phyloP scores from a whole-genome alignment of 2,888 invertebrate genomes.

The Pandemis cinnamomeana region DNA sequence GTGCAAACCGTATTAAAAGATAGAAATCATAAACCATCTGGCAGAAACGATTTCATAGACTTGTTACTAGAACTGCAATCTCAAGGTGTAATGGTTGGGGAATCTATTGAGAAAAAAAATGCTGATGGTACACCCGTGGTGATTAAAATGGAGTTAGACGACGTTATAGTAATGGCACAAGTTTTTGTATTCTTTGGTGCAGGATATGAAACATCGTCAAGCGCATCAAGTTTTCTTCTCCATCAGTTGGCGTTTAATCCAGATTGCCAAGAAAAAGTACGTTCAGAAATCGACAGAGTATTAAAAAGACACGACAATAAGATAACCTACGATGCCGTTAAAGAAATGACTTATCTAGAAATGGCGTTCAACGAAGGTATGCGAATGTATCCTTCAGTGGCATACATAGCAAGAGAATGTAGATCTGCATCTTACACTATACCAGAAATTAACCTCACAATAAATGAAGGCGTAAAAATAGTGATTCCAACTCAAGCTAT shows the following conservation, averaged over 20 bases:
- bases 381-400: constrained; percentile 75
- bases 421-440: constrained; percentile 70
- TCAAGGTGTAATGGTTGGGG: constrained; percentile 69
- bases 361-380: constrained; percentile 74
- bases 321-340: constrained; percentile 71
- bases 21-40: constrained; percentile 66
- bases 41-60: constrained; percentile 76
- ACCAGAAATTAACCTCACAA: constrained; percentile 69
- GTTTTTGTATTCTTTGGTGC: constrained; percentile 79
- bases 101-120: constrained; percentile 68
- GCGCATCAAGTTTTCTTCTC: constrained; percentile 76
- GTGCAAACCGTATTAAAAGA: constrained; percentile 63
- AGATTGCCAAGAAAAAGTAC: constrained; percentile 72
- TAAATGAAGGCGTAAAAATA: constrained; percentile 65
- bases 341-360: constrained; percentile 73
- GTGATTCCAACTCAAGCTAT: constrained; percentile 73
- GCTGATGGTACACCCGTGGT: constrained; percentile 65
- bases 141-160: constrained; percentile 66
- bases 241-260: constrained; percentile 78
- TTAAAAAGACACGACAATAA: constrained; percentile 65
- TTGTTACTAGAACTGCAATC: constrained; percentile 68
- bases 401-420: constrained; percentile 68
- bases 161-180: constrained; percentile 70
- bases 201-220: constrained; percentile 82
- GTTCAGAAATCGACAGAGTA: constrained; percentile 73